These are phyloP conservation scores for Hippocampus kuda DNA, from an alignment of 2,797 vertebrate genomes.

Conservation along the genomic window DNA sequence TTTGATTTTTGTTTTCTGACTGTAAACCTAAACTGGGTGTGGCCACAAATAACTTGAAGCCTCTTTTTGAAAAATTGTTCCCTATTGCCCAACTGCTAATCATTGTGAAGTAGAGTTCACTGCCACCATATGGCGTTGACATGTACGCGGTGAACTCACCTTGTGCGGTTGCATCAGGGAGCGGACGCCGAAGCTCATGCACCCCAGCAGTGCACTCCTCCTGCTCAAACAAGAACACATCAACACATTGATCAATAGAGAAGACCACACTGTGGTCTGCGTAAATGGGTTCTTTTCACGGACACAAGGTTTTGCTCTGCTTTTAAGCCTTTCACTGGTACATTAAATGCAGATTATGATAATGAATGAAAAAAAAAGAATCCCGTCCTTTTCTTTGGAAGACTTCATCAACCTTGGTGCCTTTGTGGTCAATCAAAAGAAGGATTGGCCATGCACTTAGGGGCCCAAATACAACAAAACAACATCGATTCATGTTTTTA, in stretches of 20 bases:
- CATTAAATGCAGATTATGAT: background rate
- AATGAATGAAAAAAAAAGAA: background rate
- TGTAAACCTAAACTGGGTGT: too few relatives aligned
- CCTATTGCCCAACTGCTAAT: too few relatives aligned
- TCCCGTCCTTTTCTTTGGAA: background rate
- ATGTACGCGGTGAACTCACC: slow-evolving; percentile 49
- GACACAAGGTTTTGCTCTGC: background rate
- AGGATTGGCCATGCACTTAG: background rate
- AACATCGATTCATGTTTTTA: background rate
- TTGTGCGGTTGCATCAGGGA: slow-evolving; percentile 73
- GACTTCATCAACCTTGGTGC: background rate
- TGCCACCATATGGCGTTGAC: slow-evolving; percentile 8
- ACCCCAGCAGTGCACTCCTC: slow-evolving; percentile 68
- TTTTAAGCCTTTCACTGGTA: background rate
- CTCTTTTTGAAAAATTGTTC: too few relatives aligned
- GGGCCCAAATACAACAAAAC: background rate
- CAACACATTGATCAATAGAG: background rate
- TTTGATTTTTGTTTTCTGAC: too few relatives aligned
- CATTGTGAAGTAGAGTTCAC: too few relatives aligned
- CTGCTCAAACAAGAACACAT: slow-evolving; percentile 34
- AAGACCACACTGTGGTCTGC: background rate
- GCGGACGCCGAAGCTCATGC: slow-evolving; percentile 83
- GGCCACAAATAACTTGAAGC: too few relatives aligned
- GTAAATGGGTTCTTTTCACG: background rate
- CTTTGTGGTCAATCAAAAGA: background rate